Evolutionary conservation across 2,888 invertebrate species (phyloP), one percentile per base, ranked within the genome.

Genomic region (Camponotus fellah): DNA sequence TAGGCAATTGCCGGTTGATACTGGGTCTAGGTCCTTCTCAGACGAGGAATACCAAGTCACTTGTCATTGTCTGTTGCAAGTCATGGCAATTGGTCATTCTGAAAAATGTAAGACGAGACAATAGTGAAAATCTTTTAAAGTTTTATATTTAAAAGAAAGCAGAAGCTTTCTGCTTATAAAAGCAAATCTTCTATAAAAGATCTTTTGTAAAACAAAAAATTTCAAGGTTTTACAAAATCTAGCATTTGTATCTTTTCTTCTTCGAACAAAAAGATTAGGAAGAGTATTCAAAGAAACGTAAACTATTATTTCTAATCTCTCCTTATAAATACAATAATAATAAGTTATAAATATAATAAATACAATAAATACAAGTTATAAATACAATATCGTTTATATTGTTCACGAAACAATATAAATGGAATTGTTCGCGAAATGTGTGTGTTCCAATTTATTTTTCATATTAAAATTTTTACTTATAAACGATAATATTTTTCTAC

Each of bases 21-120:
- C 88, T 90, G 83, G 92, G 92, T 92, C 92, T 92, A 92, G 92
- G 92, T 92, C 89, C 86, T 83, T 86, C 83, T 77, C 86, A 69
- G 71, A 85, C 80, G 53, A 58, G 37, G 90, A 91, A 92, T 92
- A 92, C 90, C 85, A 90, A 92, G 86, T 88, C 46, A 34, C 12
- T 60, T 21, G 26, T 46, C 12, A 46, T 71, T 34, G 74, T 49
- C 34, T 72, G 58, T 86, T 82, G 66, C 46, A 72, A 88, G 83
- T 66, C 72, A n/a, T 21, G 58, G 62, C 69, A 46, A 40, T 37
- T 34, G 14, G 46, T 58, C 75, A 75, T 72, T 66, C 34, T 37
- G 62, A 64, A 56, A 34, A 43, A 69, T 76, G 60, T 9, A 32
- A 26, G 8, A 10, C 10, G 17, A 34, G 21, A 26, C 26, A 8